phyloP scores from a whole-genome alignment of 1,140 invertebrate genomes.

The Limonius californicus region DNA sequence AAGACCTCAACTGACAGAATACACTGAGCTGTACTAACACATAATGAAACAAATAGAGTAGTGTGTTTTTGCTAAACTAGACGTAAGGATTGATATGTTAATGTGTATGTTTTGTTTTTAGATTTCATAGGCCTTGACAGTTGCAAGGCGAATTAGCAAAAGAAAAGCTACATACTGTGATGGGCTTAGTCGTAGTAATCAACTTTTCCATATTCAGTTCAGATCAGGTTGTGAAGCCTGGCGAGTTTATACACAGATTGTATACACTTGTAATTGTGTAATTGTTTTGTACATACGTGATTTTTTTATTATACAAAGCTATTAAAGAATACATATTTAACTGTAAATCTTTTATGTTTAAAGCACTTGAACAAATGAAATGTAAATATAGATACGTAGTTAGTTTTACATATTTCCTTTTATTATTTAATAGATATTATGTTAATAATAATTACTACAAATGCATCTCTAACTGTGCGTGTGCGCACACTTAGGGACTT shows the following conservation, averaged over 20 bases:
- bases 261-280: constrained; percentile 32
- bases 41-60: too few relatives aligned
- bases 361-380: constrained; percentile 36
- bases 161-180: constrained; percentile 53
- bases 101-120: constrained; percentile 44
- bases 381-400: constrained; percentile 30
- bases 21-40: not conserved
- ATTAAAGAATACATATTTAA: constrained; percentile 29
- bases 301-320: constrained; percentile 44
- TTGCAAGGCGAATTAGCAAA: constrained; percentile 57
- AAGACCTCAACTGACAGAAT: not conserved
- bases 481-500: constrained; percentile 2
- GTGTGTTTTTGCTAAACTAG: too few relatives aligned
- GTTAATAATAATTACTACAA: not conserved
- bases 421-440: constrained; percentile 21
- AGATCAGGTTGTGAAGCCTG: constrained; percentile 24
- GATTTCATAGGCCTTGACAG: constrained; percentile 75
- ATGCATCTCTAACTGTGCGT: not conserved
- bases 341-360: constrained; percentile 31
- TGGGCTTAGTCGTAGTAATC: constrained; percentile 46
- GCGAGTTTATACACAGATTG: constrained; percentile 23
- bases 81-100: too few relatives aligned
- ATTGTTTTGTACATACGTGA: constrained; percentile 47
- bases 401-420: constrained; percentile 16
- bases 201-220: constrained; percentile 40